Evolutionary conservation across 2,797 vertebrate genomes (phyloP), one percentile per base, ranked within the genome.

Genomic region (Mycteria americana): DNA sequence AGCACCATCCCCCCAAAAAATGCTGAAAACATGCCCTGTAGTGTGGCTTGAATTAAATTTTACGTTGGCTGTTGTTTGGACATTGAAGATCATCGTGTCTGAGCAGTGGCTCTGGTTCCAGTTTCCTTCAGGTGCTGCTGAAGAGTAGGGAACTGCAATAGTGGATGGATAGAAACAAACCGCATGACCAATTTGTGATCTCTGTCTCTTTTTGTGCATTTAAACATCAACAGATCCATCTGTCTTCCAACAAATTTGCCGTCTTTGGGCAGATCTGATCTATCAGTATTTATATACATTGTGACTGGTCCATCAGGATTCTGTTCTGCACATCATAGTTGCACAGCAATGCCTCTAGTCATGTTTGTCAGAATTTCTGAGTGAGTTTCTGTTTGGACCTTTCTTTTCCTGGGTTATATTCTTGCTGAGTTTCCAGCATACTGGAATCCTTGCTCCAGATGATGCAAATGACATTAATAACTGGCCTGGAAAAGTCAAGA

Each of bases 101-200:
- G 95, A 97, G 85, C 74, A 83, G 79, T 74, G 73, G 62, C 67
- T 94, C 81, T 85, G 59, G 60, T 77, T 81, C 75, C 56, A 78
- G 53, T 93, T 94, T 93, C 85, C 93, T 97, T 95, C 89, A 96
- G 95, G 95, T 96, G 91, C 85, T 95, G 87, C 81, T 35, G 14
- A 83, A 59, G 81, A 94, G 82, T 22, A 67, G n/a, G 51, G 65
- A 72, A 43, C 45, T 57, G 43, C 41, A 31, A 5, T 6, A 91
- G 57, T 46, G 75, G 53, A 50, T 68, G 41, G 64, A 65, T n/a
- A 17, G 64, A 83, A 53, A 67, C 60, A 86, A 95, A 75, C 41
- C 0, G 3, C 63, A 14, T 86, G 77, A 70, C 48, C 76, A 51
- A 22, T 89, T 72, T 68, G 41, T 68, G 82, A 88, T 91, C 75